phyloP scores from a whole-genome alignment of 2,888 invertebrate genomes.

The Aromia moschata region DNA sequence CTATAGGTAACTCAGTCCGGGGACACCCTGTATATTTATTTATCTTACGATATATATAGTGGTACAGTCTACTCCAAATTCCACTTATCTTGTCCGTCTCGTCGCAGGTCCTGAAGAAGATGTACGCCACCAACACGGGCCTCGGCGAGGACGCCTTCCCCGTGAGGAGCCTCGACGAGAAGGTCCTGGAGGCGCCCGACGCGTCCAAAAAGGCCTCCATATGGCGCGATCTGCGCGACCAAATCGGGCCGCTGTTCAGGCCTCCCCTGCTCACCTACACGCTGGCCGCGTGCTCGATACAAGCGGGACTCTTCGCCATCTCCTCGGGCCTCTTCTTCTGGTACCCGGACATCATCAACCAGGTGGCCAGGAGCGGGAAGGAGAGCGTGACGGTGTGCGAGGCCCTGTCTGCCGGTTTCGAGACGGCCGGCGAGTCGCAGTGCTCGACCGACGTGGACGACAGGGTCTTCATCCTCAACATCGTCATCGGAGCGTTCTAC shows the following conservation, averaged over 20 bases:
- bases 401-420: slow-evolving; percentile 34
- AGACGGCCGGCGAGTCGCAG: background rate
- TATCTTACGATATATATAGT: too few relatives aligned
- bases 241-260: slow-evolving; percentile 43
- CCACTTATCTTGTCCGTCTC: too few relatives aligned
- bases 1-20: too few relatives aligned
- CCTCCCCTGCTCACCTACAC: slow-evolving; percentile 41
- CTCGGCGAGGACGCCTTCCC: slow-evolving; percentile 40
- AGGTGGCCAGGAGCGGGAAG: slow-evolving; percentile 36
- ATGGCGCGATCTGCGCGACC: slow-evolving; percentile 35
- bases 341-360: slow-evolving; percentile 52
- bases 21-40: too few relatives aligned
- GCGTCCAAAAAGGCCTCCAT: slow-evolving; percentile 25
- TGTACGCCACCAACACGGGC: slow-evolving; percentile 48
- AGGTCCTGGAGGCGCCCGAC: slow-evolving; percentile 17
- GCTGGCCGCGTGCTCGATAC: slow-evolving; percentile 42
- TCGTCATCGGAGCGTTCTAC: slow-evolving; percentile 41
- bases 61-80: too few relatives aligned
- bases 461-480: slow-evolving; percentile 40
- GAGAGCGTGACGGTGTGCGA: slow-evolving; percentile 45
- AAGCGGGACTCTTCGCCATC: slow-evolving; percentile 46
- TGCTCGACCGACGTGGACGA: slow-evolving; percentile 26
- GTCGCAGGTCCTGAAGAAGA: slow-evolving; percentile 43
- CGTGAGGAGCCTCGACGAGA: slow-evolving; percentile 36
- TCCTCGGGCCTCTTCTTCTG: slow-evolving; percentile 43